Evolutionary conservation across 2,888 invertebrate genomes (phyloP).

Genomic region (Drosophila bunnanda): DNA sequence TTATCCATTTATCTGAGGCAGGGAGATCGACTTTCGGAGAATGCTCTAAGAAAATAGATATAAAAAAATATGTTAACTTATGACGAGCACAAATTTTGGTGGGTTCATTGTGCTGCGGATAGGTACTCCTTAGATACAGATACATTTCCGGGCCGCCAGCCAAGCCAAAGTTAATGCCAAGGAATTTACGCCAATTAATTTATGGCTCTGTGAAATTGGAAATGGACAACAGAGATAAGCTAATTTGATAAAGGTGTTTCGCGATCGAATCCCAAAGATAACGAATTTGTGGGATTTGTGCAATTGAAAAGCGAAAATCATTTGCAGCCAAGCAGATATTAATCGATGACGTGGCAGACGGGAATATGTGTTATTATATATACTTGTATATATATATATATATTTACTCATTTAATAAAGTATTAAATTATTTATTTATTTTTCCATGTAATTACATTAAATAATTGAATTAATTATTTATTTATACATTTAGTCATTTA

Average conservation of each 20-base stretch:
- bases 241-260: conserved; percentile 41
- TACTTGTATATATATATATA: too few relatives aligned
- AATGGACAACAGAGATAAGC: conserved; percentile 39
- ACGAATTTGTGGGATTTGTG: conserved; percentile 9
- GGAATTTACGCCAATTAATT: conserved; percentile 35
- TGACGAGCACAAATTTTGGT: conserved; percentile 31
- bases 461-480: not conserved
- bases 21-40: conserved; percentile 48
- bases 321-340: conserved; percentile 11
- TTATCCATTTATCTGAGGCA: conserved; percentile 38
- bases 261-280: conserved; percentile 37
- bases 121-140: conserved; percentile 2
- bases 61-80: conserved; percentile 17
- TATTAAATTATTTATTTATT: not conserved
- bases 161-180: conserved; percentile 29
- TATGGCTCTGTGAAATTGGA: conserved; percentile 14
- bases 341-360: conserved; percentile 11
- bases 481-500: not conserved
- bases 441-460: too few relatives aligned
- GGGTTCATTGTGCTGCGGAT: conserved; percentile 32
- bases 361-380: too few relatives aligned
- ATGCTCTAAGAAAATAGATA: conserved; percentile 17
- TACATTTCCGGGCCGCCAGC: conserved; percentile 29
- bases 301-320: conserved; percentile 39
- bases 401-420: not conserved